phyloP scores from a whole-genome alignment of 2,888 invertebrate genomes.

The Cryptocheilus praepositus region DNA sequence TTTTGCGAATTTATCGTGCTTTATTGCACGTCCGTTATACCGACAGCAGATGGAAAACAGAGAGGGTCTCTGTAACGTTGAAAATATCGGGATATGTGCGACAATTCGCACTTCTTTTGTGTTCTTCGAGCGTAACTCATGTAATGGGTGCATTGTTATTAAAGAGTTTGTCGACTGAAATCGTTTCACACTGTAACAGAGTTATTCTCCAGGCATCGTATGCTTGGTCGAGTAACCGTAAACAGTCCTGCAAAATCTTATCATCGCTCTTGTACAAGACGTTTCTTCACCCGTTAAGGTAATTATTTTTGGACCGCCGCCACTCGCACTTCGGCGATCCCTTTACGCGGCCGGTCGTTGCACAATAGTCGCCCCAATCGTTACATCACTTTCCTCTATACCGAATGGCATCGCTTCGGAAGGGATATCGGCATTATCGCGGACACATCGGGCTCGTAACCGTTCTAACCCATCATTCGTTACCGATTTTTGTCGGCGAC shows the following conservation, averaged over 20 bases:
- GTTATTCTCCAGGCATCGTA: too few species aligned
- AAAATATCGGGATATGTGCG: background rate
- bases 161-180: too few species aligned
- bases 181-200: too few species aligned
- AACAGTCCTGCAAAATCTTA: too few species aligned
- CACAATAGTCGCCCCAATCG: background rate
- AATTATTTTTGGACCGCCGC: background rate
- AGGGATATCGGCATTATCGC: slow-evolving; percentile 50
- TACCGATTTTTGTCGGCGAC: slow-evolving; percentile 51
- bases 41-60: slow-evolving; percentile 25
- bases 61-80: background rate
- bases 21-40: slow-evolving; percentile 36
- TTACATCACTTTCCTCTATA: slow-evolving; percentile 14
- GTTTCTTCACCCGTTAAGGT: background rate
- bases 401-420: slow-evolving; percentile 35
- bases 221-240: too few species aligned
- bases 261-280: too few species aligned
- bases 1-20: slow-evolving; percentile 15
- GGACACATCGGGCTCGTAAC: slow-evolving; percentile 48
- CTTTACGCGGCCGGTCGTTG: background rate
- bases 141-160: background rate
- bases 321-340: background rate
- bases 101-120: background rate
- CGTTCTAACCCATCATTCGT: slow-evolving; percentile 44
- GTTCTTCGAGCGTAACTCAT: background rate